These are phyloP conservation scores for Charina bottae DNA, from an alignment of 2,113 vertebrate species.

Conservation along the genomic window DNA sequence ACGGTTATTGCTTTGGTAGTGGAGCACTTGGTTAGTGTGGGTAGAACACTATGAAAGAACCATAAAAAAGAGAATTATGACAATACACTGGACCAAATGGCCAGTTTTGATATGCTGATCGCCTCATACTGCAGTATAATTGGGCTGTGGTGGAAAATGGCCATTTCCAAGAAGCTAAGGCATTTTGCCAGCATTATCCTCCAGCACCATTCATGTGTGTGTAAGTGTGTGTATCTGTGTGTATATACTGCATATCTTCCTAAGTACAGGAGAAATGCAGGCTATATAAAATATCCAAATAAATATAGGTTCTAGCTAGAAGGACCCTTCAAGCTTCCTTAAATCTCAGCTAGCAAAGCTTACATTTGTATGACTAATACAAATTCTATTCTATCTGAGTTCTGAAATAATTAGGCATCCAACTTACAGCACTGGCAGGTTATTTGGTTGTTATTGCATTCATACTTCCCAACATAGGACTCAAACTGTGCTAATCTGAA, in stretches of 20 bases:
- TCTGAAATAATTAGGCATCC: slow-evolving; percentile 12
- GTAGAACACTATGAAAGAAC: too few species aligned
- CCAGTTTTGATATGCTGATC: background rate
- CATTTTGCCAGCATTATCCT: background rate
- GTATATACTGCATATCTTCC: background rate
- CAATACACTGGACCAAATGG: background rate
- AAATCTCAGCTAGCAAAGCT: slow-evolving; percentile 25
- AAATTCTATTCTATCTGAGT: slow-evolving; percentile 16
- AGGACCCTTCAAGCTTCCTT: slow-evolving; percentile 31
- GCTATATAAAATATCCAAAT: background rate
- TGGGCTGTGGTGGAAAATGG: background rate
- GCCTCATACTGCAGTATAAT: background rate
- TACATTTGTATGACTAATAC: slow-evolving; percentile 13
- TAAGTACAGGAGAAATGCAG: background rate
- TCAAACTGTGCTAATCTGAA: background rate
- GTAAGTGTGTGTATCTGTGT: background rate
- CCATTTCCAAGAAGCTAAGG: too few species aligned
- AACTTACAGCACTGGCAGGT: slow-evolving; percentile 9
- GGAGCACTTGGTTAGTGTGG: too few species aligned
- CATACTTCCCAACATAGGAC: background rate
- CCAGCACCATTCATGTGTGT: too few species aligned
- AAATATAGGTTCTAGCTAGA: background rate
- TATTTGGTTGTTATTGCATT: slow-evolving; percentile 33
- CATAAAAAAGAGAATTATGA: background rate
- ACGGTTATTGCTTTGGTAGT: too few species aligned